Base-by-base conservation (phyloP, 2,797 vertebrate genomes). In the Kryptolebias ocellatus region DNA sequence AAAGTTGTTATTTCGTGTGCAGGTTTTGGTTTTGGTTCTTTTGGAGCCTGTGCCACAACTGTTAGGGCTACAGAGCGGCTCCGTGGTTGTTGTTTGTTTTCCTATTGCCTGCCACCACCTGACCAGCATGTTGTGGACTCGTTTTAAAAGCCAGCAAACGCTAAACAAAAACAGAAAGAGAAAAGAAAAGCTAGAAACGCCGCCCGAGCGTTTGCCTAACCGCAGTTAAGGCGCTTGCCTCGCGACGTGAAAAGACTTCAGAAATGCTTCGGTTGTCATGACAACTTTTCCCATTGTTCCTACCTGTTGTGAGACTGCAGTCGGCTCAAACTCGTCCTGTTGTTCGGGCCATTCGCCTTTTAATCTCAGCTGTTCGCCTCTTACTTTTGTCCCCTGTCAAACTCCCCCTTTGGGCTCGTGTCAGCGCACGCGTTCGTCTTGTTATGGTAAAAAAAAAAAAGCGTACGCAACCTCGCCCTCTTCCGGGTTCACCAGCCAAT, bases 391-490 rank as follows among this genome's bases (percentile, higher is more conserved):
- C 18, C 49, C 11, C 49, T 50, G 49, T 24, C 1, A 1, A 28
- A 67, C 45, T 58, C 45, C n/a, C 45, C n/a, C 24, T 5, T 45
- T 4, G 4, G 29, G 24, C 78, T 80, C 69, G 69, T 79, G 85
- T 83, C 51, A 4, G 44, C 5, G 55, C 77, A 77, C 47, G 53
- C 79, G 15, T 28, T 52, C 59, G 27, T 52, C 84, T 84, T 89
- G 86, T 89, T 91, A 90, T 91, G 90, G 80, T 49, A 1, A 66
- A 24, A 24, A 24, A 24, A 24, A 24, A 24, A 24, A 2, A 24
- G 20, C 20, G 20, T 12, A 5, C 2, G 42, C 9, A 68, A 39
- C 73, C 61, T 73, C 89, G 73, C 92, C 92, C 67, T 46, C 0
- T 4, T 45, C 17, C 1, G 0, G 1, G 1, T n/a, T 2, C 5